Percentiles rank a stretch among this genome's conserved stretches.
Evolutionary conservation across 1,140 invertebrate genomes (phyloP).

Genomic region (fruit fly (Drosophila melanogaster)): DNA sequence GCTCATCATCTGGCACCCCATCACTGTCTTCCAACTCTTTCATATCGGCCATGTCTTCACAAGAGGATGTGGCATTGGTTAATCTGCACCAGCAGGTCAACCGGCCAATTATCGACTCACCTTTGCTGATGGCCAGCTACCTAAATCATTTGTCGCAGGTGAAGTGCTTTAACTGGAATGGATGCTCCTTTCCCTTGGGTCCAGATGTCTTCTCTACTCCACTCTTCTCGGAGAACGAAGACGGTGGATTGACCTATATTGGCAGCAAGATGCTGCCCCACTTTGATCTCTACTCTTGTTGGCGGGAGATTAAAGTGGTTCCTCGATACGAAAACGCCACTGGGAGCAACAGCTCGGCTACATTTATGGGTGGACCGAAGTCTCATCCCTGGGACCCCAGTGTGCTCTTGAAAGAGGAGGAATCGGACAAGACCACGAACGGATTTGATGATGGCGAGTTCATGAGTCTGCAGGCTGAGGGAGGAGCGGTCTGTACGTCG

Average conservation of each 20-base stretch:
- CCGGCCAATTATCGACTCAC: slow-evolving; percentile 96
- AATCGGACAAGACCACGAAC: slow-evolving; percentile 77
- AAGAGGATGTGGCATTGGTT: slow-evolving; percentile 95
- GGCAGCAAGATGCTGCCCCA: slow-evolving; percentile 86
- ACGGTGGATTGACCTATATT: slow-evolving; percentile 90
- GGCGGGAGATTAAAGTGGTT: slow-evolving; percentile 85
- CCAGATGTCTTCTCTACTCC: slow-evolving; percentile 90
- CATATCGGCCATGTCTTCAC: slow-evolving; percentile 96
- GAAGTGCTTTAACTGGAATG: slow-evolving; percentile 88
- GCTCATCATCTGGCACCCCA: slow-evolving; percentile 78
- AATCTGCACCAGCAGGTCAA: slow-evolving; percentile 98
- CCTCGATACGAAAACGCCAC: slow-evolving; percentile 78
- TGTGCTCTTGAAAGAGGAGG: slow-evolving; percentile 81
- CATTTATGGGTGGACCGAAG: slow-evolving; percentile 79
- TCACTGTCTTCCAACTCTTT: slow-evolving; percentile 94
- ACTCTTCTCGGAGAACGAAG: slow-evolving; percentile 90
- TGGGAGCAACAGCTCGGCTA: slow-evolving; percentile 82
- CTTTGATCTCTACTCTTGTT: slow-evolving; percentile 82
- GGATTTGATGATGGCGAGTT: slow-evolving; percentile 87
- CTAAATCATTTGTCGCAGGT: slow-evolving; percentile 96
- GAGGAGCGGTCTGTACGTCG: slow-evolving; percentile 85
- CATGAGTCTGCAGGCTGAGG: slow-evolving; percentile 88
- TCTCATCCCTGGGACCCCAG: slow-evolving; percentile 84
- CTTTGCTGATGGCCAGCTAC: slow-evolving; percentile 97
- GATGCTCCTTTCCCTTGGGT: slow-evolving; percentile 88